A percentile compares a stretch with the other conserved stretches of the same genome.
Conservation (phyloP, 2,888 invertebrate species). For the Teinopalpus imperialis region DNA sequence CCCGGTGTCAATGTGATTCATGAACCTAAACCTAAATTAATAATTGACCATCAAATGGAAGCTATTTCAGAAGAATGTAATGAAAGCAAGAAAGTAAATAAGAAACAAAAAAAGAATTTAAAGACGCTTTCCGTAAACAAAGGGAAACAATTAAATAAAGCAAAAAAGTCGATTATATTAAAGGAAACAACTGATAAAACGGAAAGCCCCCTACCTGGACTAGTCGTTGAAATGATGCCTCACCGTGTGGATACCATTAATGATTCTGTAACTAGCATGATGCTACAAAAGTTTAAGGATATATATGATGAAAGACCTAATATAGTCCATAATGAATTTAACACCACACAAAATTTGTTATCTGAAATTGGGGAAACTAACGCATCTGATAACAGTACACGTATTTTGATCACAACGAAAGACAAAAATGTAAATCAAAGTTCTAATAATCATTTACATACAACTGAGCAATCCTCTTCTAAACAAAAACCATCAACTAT, state of each 20-base stretch:
- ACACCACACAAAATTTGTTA: constrained; percentile 52
- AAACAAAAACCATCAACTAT: background rate
- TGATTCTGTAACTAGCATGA: constrained; percentile 43
- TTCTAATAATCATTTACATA: background rate
- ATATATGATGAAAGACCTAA: constrained; percentile 43
- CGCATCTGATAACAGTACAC: background rate
- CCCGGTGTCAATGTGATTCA: constrained; percentile 15
- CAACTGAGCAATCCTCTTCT: background rate
- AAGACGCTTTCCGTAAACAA: constrained; percentile 26
- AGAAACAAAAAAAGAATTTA: constrained; percentile 25
- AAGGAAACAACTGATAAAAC: constrained; percentile 42
- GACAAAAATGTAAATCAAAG: background rate
- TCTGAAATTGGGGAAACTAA: constrained; percentile 2
- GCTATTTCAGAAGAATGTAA: constrained; percentile 37
- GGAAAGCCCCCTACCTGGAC: constrained; percentile 58
- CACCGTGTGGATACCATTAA: constrained; percentile 35
- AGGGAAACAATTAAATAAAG: constrained; percentile 25
- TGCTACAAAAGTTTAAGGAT: constrained; percentile 51
- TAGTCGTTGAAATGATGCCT: constrained; percentile 51
- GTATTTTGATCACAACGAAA: background rate
- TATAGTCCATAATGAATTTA: constrained; percentile 39
- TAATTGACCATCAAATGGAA: constrained; percentile 47
- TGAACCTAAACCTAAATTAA: constrained; percentile 39
- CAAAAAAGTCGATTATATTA: constrained; percentile 23
- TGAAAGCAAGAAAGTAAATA: constrained; percentile 33